Evolutionary conservation across 2,113 vertebrate genomes (phyloP).

Genomic region (Verasper variegatus): DNA sequence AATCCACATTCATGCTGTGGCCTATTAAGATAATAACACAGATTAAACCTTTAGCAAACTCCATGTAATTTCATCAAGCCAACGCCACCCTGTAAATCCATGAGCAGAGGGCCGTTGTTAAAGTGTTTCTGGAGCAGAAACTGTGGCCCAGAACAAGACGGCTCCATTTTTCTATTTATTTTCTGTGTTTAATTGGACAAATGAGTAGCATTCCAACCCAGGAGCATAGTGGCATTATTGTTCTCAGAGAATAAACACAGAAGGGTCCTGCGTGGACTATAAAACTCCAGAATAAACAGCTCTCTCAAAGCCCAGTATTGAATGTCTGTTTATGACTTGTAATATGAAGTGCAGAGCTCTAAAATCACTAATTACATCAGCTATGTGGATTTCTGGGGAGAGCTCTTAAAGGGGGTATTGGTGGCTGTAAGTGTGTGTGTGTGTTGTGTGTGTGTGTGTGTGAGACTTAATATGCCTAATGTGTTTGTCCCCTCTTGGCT

Average conservation of each 20-base stretch:
- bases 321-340: constrained; percentile 87
- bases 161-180: constrained; percentile 73
- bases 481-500: constrained; percentile 1
- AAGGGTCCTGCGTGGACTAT: constrained; percentile 70
- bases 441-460: constrained; percentile 7
- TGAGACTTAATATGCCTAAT: not conserved
- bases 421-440: constrained; percentile 12
- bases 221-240: constrained; percentile 80
- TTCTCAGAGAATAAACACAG: constrained; percentile 78
- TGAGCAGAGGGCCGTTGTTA: constrained; percentile 27
- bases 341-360: constrained; percentile 78
- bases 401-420: constrained; percentile 56
- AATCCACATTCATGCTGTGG: constrained; percentile 38
- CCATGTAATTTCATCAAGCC: constrained; percentile 34
- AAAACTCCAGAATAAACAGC: constrained; percentile 80
- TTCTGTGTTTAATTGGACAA: constrained; percentile 79
- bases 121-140: constrained; percentile 50
- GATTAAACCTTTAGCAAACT: constrained; percentile 49
- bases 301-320: constrained; percentile 85
- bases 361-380: constrained; percentile 83
- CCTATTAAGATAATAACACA: constrained; percentile 53
- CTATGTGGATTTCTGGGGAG: constrained; percentile 67
- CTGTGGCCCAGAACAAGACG: constrained; percentile 12
- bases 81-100: constrained; percentile 47
- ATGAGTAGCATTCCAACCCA: constrained; percentile 68